Conservation (phyloP, 2,113 vertebrate genomes). For the Alethe diademata region DNA sequence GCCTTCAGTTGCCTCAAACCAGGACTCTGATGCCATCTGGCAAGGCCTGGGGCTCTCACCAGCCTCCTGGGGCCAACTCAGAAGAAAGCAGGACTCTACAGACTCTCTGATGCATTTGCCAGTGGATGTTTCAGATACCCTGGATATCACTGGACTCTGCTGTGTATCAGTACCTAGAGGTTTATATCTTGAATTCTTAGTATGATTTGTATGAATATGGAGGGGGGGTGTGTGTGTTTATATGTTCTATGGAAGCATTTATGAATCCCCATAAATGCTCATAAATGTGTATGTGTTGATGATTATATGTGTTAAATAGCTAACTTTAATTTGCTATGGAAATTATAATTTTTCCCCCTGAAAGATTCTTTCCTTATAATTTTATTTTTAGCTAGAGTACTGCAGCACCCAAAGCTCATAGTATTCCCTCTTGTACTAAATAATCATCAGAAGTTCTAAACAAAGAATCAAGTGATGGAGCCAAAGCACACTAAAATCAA, state of each 20-base stretch:
- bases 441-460: conserved; percentile 39
- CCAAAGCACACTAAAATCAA: conserved; percentile 45
- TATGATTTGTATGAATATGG: background rate
- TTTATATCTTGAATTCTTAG: background rate
- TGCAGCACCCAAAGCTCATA: background rate
- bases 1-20: background rate
- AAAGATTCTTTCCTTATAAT: background rate
- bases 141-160: background rate
- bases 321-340: background rate
- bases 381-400: conserved; percentile 14
- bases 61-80: background rate
- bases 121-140: background rate
- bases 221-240: background rate
- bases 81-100: background rate
- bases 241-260: background rate
- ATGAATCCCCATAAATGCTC: background rate
- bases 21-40: background rate
- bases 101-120: background rate
- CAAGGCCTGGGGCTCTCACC: background rate
- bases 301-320: background rate
- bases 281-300: background rate
- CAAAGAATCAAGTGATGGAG: conserved; percentile 25
- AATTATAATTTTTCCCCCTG: background rate
- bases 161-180: background rate
- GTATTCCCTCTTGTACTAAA: conserved; percentile 1